These are phyloP conservation scores for Ispidina picta DNA, from an alignment of 2,797 vertebrate genomes.

Conservation along the genomic window DNA sequence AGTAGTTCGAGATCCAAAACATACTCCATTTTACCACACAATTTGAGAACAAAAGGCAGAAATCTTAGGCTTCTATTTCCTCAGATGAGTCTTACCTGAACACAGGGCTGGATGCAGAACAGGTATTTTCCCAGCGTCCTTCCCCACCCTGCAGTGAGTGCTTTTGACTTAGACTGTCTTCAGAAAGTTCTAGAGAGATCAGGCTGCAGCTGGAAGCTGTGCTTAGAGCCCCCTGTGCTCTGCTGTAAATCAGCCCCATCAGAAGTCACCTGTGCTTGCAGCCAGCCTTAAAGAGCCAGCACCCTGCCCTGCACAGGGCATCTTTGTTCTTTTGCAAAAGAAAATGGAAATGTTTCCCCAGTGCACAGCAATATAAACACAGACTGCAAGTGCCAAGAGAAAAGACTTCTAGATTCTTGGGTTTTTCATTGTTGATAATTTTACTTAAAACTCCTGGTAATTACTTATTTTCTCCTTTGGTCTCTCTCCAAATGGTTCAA, in stretches of 20 bases:
- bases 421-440: neutral
- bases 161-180: neutral
- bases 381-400: neutral
- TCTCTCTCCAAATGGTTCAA: neutral
- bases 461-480: neutral
- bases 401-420: neutral
- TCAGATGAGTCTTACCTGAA: neutral
- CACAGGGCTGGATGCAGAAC: neutral
- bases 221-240: too few relatives aligned
- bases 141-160: neutral
- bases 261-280: neutral
- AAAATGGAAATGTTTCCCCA: neutral
- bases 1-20: neutral
- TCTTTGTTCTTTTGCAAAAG: neutral
- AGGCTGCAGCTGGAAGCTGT: neutral
- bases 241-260: neutral
- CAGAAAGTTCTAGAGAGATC: neutral
- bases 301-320: neutral
- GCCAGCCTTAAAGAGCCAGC: neutral
- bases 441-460: neutral
- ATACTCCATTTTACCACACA: neutral
- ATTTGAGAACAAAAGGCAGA: neutral
- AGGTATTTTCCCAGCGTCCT: neutral
- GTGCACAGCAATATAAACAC: neutral
- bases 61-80: neutral